Evolutionary conservation across 2,113 vertebrate genomes (phyloP), one percentile per base, ranked within the genome.

Genomic region (Narcine bancroftii): DNA sequence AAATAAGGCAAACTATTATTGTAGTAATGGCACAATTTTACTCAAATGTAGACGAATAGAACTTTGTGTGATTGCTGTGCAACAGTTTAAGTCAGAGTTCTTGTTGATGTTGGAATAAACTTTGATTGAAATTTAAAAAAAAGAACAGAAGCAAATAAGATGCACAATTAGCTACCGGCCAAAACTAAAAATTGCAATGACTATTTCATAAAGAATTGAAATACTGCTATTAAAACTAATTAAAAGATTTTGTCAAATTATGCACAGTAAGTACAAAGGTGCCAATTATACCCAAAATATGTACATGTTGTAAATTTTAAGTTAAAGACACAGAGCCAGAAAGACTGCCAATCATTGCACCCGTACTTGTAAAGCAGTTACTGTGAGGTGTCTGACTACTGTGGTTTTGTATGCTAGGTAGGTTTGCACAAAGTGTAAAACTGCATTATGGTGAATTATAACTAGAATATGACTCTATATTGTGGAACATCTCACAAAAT

Each of bases 341-440:
- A 87, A 87, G 81, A 69, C 89, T 36, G 42, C 56, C 39, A 33
- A 69, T 91, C 42, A 47, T 91, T 69, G 89, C 89, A 91, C 65
- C 24, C 39, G 60, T 91, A 91, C 85, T 47, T 91, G 89, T 69
- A 33, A 91, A 69, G 89, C 89, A 91, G 42, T 66, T 69, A 69
- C 89, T 47, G 89, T 65, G 71, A 91, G 65, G 89, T 91, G 39
- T 91, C 65, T 66, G 65, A 91, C 89, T 91, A 91, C 65, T 91
- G 89, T 91, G 45, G 89, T 91, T 36, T 87, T 60, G 65, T 91
- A 69, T 66, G 89, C 89, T 91, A 69, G 69, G n/a, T n/a, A n/a
- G n/a, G 89, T 9, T 36, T 87, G 56, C 81, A 87, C 81, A 36
- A 87, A 63, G 81, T 87, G 81, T 87, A 87, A 85, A 87, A 63